Percentiles rank a stretch among this genome's conserved stretches.
phyloP scores from a whole-genome alignment of 2,113 vertebrate genomes.

The Scortum barcoo region DNA sequence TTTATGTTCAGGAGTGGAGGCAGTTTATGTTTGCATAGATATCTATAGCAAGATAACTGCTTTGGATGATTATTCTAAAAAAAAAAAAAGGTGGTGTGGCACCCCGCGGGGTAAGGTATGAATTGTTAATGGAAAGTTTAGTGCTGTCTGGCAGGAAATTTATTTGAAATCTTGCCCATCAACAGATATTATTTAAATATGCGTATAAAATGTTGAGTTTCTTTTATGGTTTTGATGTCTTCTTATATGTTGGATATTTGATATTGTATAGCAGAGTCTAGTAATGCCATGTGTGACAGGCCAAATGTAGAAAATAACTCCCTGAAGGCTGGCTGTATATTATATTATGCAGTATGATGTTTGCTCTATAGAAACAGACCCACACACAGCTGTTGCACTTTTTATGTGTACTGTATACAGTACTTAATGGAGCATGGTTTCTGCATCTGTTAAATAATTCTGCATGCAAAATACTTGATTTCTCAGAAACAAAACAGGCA shows the following conservation, averaged over 20 bases:
- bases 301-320: not conserved
- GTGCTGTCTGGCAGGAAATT: not conserved
- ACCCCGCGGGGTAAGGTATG: not conserved
- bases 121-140: not conserved
- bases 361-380: not conserved
- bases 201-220: not conserved
- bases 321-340: not conserved
- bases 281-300: not conserved
- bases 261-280: not conserved
- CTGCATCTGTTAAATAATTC: slow-evolving; percentile 37
- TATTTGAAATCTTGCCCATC: not conserved
- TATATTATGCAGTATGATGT: not conserved
- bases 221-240: not conserved
- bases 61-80: not conserved
- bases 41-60: not conserved
- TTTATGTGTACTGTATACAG: not conserved
- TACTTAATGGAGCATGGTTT: slow-evolving; percentile 34
- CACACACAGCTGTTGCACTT: not conserved
- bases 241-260: not conserved
- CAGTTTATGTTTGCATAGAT: not conserved
- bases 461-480: slow-evolving; percentile 2
- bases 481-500: slow-evolving; percentile 12
- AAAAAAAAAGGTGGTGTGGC: not conserved
- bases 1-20: not conserved
- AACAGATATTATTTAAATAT: not conserved